Evolutionary conservation across 2,113 vertebrate species (phyloP).

Genomic region (Gobio gobio): DNA sequence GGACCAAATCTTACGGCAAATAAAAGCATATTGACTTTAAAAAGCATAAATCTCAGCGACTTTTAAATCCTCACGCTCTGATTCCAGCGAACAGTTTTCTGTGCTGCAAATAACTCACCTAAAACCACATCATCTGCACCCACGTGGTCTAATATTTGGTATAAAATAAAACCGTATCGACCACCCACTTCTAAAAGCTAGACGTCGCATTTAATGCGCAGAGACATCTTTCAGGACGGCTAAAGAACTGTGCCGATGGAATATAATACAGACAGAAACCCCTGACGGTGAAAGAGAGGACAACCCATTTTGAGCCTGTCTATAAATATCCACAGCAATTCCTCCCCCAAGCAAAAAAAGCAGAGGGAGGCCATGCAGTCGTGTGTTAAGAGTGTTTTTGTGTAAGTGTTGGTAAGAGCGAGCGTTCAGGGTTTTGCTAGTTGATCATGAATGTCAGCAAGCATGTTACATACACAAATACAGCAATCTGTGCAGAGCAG

Average conservation of each 20-base stretch:
- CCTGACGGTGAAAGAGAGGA: slow-evolving; percentile 36
- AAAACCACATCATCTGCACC: not conserved
- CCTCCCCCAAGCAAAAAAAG: slow-evolving; percentile 25
- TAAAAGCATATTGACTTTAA: slow-evolving; percentile 31
- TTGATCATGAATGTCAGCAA: not conserved
- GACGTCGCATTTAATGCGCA: not conserved
- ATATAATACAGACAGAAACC: slow-evolving; percentile 26
- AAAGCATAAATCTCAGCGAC: not conserved
- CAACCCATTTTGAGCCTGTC: slow-evolving; percentile 14
- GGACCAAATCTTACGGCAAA: slow-evolving; percentile 1
- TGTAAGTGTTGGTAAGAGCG: not conserved
- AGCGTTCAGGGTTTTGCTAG: not conserved
- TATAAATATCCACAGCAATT: slow-evolving; percentile 49
- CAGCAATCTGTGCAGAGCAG: not conserved
- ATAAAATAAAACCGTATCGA: slow-evolving; percentile 27
- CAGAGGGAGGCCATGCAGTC: slow-evolving; percentile 4
- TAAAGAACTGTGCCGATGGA: slow-evolving; percentile 67
- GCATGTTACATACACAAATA: not conserved
- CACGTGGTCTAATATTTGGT: slow-evolving; percentile 5
- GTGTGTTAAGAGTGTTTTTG: not conserved
- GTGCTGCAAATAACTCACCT: not conserved
- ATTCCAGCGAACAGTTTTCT: not conserved
- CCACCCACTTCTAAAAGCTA: not conserved
- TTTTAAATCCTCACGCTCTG: slow-evolving; percentile 23
- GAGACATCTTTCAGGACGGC: slow-evolving; percentile 63